Base-by-base conservation (phyloP, 2,888 invertebrate genomes). In the Adelphocoris suturalis region DNA sequence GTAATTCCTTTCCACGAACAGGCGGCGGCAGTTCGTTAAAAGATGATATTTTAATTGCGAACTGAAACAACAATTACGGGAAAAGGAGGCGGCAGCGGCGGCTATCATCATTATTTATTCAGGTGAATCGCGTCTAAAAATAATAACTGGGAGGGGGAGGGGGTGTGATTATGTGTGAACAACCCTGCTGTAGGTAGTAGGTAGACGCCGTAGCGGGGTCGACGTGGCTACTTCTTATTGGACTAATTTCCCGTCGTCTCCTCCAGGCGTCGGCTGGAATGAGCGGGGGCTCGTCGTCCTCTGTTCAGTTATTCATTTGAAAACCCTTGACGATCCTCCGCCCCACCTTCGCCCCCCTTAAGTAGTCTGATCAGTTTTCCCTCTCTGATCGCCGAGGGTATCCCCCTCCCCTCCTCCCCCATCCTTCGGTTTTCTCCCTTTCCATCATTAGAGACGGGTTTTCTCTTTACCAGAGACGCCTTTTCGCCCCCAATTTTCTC, bases 211-310 rank as follows among this genome's bases (percentile, higher is more conserved):
- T n/a, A n/a, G n/a, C 46, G 11, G n/a, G 75, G 76, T 68, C 46
- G 86, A 86, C 86, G 86, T 86, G 86, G 86, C 86, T 89, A 80
- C 89, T 89, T 89, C 89, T 89, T 89, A 89, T 89, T 89, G 89
- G 81, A 89, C 89, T 89, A 89, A 89, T 89, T 89, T 89, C 80
- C 80, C n/a, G 52, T 75, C 86, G 23, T 47, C 75, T 68, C 86
- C 47, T 52, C 37, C 37, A 7, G 23, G 23, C 61, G 61, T 19
- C 85, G 23, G 23, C 75, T 7, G 19, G 27, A 16, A 78, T 46
- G 37, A 28, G 13, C n/a, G 37, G 78, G 57, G 57, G 57, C 11
- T 57, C n/a, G n/a, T n/a, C n/a, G 37, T 61, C 19, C 78, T 78
- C 89, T 81, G 80, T 81, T 81, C 89, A 89, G 89, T 89, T 89